Base-by-base conservation (phyloP, 2,113 vertebrate genomes). In the Lepus europaeus region DNA sequence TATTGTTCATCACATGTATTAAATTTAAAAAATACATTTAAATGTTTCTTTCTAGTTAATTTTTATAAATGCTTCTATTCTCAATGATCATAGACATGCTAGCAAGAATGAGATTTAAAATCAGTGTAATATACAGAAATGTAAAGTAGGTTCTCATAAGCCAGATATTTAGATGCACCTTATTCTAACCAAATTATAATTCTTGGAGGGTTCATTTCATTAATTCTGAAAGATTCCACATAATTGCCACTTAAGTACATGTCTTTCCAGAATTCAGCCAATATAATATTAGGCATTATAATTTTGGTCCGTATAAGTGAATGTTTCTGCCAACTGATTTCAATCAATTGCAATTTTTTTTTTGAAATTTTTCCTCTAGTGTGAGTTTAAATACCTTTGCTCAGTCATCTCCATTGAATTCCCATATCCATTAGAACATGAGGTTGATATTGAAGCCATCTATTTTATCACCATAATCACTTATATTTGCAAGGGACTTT, bases 101-200 rank as follows among this genome's bases (percentile, higher is more conserved):
- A 89, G 5, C 70, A 88, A 73, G 4, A 77, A 36, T 87, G 49
- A 56, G 6, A 89, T 91, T 94, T 90, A 66, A 93, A 77, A 13
- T 68, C 82, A 53, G 66, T 14, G 56, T 81, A 82, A 59, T 51
- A 64, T 61, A 36, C 20, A 68, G 27, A 97, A 93, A 95, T 80
- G 10, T 93, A 88, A 17, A 85, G 23, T 4, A 73, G 27, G 1
- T 14, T 59, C 3, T 82, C 2, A 39, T n/a, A 96, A 36, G 45
- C 19, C 92, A 95, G 53, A 20, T 59, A 79, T 33, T 84, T 95
- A 33, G 56, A 23, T 87, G 14, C 29, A 33, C 20, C 64, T 86
- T 73, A 78, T 93, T 89, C 23, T 89, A 94, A 95, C 95, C 25
- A 95, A 45, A 80, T 94, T 77, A 97, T 93, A 59, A 96, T 89